Base-by-base conservation (phyloP, 92 coral and sea anemone genomes). In the Porites evermanni region DNA sequence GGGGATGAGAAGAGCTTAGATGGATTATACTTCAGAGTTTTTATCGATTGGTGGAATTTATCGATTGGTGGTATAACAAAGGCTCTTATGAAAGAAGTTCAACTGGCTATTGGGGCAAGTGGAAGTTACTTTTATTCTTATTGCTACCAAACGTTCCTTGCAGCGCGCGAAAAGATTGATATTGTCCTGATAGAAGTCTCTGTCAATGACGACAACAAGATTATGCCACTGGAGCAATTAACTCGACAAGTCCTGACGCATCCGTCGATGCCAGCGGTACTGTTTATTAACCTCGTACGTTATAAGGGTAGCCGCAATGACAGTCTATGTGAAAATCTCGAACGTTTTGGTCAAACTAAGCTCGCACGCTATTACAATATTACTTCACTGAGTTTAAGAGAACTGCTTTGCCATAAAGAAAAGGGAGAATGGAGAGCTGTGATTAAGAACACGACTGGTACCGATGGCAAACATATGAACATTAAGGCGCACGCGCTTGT, bases 151-250 rank as follows among this genome's bases (percentile, higher is more conserved):
- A 93, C 93, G 11, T 95, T 90, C 56, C 79, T 92, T 20, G 59
- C 71, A 3, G 51, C 71, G 29, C 80, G 74, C 19, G 72, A 38
- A 38, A 38, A 38, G 47, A 38, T 38, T 38, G 47, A 38, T 38
- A 38, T 38, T 38, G 47, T 38, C 47, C 47, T 38, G 0, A 38
- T 38, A 38, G 47, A 38, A 38, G 47, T 38, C 47, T 38, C 47
- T 38, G 93, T 90, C 8, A 95, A 95, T 52, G 91, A 89, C 26
- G 61, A 44, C 2, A 67, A 6, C 18, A 51, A 61, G 18, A 75
- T 81, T 8, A 87, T 89, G 68, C 95, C 95, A 21, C 85, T 92
- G 67, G 98, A 95, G 74, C 93, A 94, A 58, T 83, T 95, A 10
- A 87, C 91, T 26, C 88, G 98, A 6, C 89, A 83, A 74, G 19